A percentile compares a stretch with the other conserved stretches of the same genome.
These are phyloP conservation scores for Rhagonycha lutea DNA, from an alignment of 2,888 invertebrate species.

Conservation along the genomic window DNA sequence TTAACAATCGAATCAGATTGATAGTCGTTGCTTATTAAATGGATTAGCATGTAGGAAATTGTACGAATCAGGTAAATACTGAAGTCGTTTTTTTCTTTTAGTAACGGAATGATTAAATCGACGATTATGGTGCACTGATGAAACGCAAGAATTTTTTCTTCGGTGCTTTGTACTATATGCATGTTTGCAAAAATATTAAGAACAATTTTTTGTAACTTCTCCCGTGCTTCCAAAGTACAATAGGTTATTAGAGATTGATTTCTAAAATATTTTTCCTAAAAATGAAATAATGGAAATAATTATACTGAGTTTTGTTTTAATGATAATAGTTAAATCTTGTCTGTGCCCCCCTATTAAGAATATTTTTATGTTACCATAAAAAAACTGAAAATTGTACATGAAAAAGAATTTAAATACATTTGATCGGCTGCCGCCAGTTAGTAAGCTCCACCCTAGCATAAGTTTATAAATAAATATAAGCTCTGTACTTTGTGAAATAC, in stretches of 20 bases:
- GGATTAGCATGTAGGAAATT: conserved; percentile 59
- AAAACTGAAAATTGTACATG: no score
- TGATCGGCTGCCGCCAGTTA: no score
- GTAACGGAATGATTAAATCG: conserved; percentile 52
- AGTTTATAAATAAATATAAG: no score
- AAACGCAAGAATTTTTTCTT: conserved; percentile 60
- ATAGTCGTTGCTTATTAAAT: conserved; percentile 56
- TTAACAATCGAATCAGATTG: conserved; percentile 47
- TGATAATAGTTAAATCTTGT: no score
- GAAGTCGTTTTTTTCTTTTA: conserved; percentile 53
- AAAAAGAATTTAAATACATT: no score
- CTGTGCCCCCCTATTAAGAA: no score
- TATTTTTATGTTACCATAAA: no score
- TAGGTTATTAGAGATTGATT: conserved; percentile 25
- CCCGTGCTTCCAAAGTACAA: conserved; percentile 50
- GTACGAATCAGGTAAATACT: conserved; percentile 63
- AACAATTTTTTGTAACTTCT: conserved; percentile 60
- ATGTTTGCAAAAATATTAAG: conserved; percentile 58
- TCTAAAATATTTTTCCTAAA: conserved; percentile 25
- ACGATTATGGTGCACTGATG: conserved; percentile 62
- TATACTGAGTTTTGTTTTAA: no score
- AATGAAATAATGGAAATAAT: background rate
- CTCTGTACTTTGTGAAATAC: no score
- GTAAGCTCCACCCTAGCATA: no score
- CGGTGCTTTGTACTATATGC: conserved; percentile 54